Base-by-base conservation (phyloP, 2,113 vertebrate genomes). In the Pseudois nayaur region DNA sequence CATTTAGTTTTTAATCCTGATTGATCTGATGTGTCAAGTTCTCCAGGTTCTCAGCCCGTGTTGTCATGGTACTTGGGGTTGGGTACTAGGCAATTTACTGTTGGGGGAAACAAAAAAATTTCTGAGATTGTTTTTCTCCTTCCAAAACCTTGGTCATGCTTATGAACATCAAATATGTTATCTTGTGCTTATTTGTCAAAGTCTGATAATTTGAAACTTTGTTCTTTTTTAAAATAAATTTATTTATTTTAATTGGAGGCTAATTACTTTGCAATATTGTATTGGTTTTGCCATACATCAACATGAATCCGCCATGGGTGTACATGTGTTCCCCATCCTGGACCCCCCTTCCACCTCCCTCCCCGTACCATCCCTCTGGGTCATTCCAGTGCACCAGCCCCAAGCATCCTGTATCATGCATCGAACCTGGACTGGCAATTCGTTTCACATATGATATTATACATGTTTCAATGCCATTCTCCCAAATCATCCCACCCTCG, bases 161-260 rank as follows among this genome's bases (percentile, higher is more conserved):
- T 95, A 45, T 54, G 16, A 93, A 48, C 43, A 27, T 31, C 19
- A 91, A 81, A 59, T 29, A 45, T 33, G 19, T 76, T 89, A 55
- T 52, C 36, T 79, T 89, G 6, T 50, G 62, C n/a, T 97, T 57
- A 76, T 88, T 25, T 95, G 7, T 71, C 82, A 97, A 78, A 89
- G 31, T 95, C 36, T 60, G 19, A 57, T 91, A 78, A 82, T 12
- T 52, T 74, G 10, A 84, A 59, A 71, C 7, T 96, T 91, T 55
- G 19, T 91, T 60, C 27, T 60, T 60, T 60, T 31, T 29, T 0
- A 60, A 31, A 60, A 57, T 31, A 60, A 60, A 60, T 60, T 60
- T 31, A 60, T 29, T 59, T 59, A 29, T 29, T 60, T 60, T 60
- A 29, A 29, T 60, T 29, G 27, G 27, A 60, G 27, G 27, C 12